Conservation (phyloP, 1,140 invertebrate genomes). For the Nasonia vitripennis region DNA sequence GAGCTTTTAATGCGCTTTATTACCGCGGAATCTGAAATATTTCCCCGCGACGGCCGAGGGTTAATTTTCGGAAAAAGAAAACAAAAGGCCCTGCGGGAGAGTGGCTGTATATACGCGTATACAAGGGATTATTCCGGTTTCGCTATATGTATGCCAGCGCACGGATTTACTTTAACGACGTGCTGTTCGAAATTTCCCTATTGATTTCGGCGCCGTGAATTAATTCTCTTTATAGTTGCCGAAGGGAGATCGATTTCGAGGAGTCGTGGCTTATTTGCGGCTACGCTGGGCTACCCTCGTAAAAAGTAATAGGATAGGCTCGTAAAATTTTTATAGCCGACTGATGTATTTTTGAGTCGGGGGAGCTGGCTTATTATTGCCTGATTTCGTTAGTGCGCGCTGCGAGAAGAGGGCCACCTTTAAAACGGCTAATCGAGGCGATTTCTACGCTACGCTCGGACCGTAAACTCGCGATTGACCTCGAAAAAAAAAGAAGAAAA, state of each 20-base stretch:
- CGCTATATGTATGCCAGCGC: neutral
- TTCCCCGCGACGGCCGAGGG: neutral
- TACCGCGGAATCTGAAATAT: conserved; percentile 40
- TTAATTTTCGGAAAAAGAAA: neutral
- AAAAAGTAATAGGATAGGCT: conserved; percentile 24
- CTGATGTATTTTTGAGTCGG: neutral
- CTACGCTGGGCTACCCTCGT: neutral
- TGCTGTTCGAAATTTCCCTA: conserved; percentile 22
- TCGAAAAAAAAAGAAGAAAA: neutral
- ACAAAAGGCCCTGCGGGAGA: neutral
- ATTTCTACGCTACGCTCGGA: conserved; percentile 36
- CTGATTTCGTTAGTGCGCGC: conserved; percentile 1
- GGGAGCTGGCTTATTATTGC: neutral
- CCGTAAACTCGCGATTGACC: neutral
- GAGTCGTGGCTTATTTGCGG: neutral
- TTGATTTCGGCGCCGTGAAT: neutral
- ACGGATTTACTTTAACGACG: neutral
- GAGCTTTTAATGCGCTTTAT: conserved; percentile 10
- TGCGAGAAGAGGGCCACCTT: neutral
- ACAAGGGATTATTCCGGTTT: conserved; percentile 44
- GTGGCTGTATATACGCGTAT: neutral
- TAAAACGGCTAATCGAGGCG: neutral
- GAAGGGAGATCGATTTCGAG: neutral
- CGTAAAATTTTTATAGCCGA: conserved; percentile 17
- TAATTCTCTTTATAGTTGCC: neutral